Base-by-base conservation (phyloP, 2,888 invertebrate genomes). In the Villa cingulata region DNA sequence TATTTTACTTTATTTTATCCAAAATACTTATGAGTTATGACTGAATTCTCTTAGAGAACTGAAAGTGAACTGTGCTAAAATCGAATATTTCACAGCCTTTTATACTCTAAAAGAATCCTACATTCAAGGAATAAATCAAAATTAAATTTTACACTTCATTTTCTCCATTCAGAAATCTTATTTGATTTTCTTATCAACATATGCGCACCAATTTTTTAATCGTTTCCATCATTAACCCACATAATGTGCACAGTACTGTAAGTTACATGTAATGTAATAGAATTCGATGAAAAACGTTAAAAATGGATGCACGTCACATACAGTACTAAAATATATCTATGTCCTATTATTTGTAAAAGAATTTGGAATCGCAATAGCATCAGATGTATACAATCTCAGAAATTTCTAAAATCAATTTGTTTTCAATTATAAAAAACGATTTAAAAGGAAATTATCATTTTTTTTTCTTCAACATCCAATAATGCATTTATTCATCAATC, bases 171-270 rank as follows among this genome's bases (percentile, higher is more conserved):
- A 12, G 12, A 32, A 37, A 34, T 5, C 40, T 40, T 18, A 46
- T 46, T 46, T 16, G 41, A 46, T 46, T 46, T 46, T 36, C 45
- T 46, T 46, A 46, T 46, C 45, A 32, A 36, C 45, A 46, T 41
- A 41, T 46, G 45, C 20, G 45, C 45, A 46, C 45, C 45, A 34
- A 39, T 36, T 46, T 32, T 32, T 32, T 32, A 32, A 32, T 32
- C 29, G 12, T 32, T 32, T 32, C 12, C 29, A 32, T 32, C 29
- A 32, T 32, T 12, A 5, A 12, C 12, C 29, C 29, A 32, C 29
- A 12, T 32, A 32, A 9, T n/a, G n/a, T n/a, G n/a, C n/a, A n/a
- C n/a, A n/a, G 12, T 32, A 12, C 9, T 32, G 29, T 32, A 32
- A 12, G 12, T 32, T 32, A 14, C 12, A 14, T 14, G 12, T 32